phyloP scores from a whole-genome alignment of 2,797 vertebrate species.

The Eremophila alpestris region DNA sequence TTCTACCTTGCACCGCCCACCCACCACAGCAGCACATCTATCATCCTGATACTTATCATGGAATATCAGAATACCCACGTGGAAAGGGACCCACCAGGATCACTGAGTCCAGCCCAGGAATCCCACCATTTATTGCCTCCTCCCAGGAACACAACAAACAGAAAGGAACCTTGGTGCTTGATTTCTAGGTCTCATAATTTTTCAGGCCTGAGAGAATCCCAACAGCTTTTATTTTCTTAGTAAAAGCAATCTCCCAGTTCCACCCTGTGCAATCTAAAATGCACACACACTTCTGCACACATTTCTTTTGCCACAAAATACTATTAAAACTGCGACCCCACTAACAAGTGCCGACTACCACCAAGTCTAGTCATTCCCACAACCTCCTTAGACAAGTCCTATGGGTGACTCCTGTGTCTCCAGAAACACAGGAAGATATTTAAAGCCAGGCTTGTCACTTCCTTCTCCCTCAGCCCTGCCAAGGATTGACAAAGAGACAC shows the following conservation, averaged over 20 bases:
- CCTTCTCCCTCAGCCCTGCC: neutral
- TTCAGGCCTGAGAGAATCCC: neutral
- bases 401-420: neutral
- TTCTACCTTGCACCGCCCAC: neutral
- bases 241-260: neutral
- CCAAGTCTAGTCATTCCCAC: neutral
- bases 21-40: neutral
- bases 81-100: neutral
- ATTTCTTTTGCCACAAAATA: neutral
- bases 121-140: neutral
- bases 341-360: neutral
- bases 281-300: fast-evolving
- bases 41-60: neutral
- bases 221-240: neutral
- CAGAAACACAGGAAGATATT: neutral
- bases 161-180: neutral
- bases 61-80: fast-evolving
- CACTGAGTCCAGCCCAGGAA: neutral
- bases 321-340: neutral
- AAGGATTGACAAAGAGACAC: neutral
- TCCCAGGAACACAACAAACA: neutral
- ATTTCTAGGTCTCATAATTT: neutral
- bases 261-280: neutral
- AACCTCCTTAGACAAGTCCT: neutral
- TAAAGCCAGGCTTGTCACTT: neutral